These are phyloP conservation scores for Aphrophora alni DNA, from an alignment of 2,888 invertebrate genomes.

Conservation along the genomic window DNA sequence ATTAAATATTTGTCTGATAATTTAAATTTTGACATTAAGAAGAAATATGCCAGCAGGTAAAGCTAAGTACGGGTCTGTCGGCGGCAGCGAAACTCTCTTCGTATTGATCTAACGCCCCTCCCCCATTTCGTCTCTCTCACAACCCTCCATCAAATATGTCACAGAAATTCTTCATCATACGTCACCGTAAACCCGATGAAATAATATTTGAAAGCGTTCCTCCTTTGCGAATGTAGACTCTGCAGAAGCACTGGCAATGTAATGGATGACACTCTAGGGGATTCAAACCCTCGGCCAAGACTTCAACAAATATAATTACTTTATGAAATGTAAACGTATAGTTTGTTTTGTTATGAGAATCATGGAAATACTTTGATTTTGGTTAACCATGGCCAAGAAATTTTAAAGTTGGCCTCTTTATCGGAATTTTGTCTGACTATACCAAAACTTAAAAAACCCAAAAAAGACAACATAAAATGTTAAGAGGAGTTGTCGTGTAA, in stretches of 20 bases:
- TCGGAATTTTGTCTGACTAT: too few relatives aligned
- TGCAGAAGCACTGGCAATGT: too few relatives aligned
- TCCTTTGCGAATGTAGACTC: too few relatives aligned
- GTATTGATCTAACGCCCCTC: neutral
- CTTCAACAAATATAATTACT: neutral
- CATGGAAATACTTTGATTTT: too few relatives aligned
- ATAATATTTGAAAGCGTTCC: neutral
- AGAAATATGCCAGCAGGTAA: neutral
- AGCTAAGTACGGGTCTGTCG: neutral
- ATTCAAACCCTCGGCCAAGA: too few relatives aligned
- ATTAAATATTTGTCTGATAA: too few relatives aligned
- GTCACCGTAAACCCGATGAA: neutral
- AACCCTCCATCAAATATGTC: slow-evolving; percentile 9
- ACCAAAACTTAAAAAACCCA: too few relatives aligned
- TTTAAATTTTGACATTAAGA: neutral
- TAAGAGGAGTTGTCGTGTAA: too few relatives aligned
- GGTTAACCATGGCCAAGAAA: too few relatives aligned
- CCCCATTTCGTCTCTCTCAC: neutral
- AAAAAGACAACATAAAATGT: too few relatives aligned
- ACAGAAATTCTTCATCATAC: slow-evolving; percentile 9
- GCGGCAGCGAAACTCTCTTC: neutral
- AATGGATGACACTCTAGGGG: neutral
- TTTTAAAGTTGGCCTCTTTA: too few relatives aligned
- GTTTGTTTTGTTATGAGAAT: neutral
- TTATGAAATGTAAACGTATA: neutral